Base-by-base conservation (phyloP, 2,797 vertebrate genomes). In the Bradypodion ventrale region DNA sequence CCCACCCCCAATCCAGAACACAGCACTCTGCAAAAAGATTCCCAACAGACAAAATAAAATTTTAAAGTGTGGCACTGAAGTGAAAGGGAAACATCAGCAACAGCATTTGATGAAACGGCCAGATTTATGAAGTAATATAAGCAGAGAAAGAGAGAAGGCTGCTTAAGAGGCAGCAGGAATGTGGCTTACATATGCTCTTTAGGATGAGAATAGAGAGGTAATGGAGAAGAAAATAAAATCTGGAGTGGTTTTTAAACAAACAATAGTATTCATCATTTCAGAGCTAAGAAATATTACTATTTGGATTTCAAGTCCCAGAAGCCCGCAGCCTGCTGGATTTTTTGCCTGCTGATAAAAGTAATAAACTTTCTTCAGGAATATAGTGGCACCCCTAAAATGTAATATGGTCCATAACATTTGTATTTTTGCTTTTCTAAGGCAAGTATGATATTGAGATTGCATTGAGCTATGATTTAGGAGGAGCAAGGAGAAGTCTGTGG, bases 21-120 rank as follows among this genome's bases (percentile, higher is more conserved):
- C 37, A 87, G 65, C 13, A 32, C 35, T 78, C 78, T 82, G 40
- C 68, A 83, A 87, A 89, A 77, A 76, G 82, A 72, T 46, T 85
- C 79, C n/a, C 66, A 68, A 42, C 78, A 90, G 84, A 81, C 66
- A 87, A 78, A 82, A 69, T 77, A 75, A 93, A 89, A 76, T 89
- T 70, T 70, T 5, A 78, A 0, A 82, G 86, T 84, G 85, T 77
- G 49, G 59, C 80, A 49, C 37, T 88, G 83, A 90, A 93, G 86
- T 66, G 19, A 84, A 77, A 84, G 46, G 52, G 72, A 73, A 83
- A 79, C 91, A 89, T 81, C 82, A 82, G 78, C 90, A 83, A 69
- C 78, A 87, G 77, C 69, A 62, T 66, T 75, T 87, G 84, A 91
- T 85, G 83, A 90, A 92, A 92, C 42, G 19, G 10, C 4, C 12